Percentiles rank a stretch among this genome's conserved stretches.
These are phyloP conservation scores for Melopsittacus undulatus DNA, from an alignment of 2,797 vertebrate genomes.

Conservation along the genomic window DNA sequence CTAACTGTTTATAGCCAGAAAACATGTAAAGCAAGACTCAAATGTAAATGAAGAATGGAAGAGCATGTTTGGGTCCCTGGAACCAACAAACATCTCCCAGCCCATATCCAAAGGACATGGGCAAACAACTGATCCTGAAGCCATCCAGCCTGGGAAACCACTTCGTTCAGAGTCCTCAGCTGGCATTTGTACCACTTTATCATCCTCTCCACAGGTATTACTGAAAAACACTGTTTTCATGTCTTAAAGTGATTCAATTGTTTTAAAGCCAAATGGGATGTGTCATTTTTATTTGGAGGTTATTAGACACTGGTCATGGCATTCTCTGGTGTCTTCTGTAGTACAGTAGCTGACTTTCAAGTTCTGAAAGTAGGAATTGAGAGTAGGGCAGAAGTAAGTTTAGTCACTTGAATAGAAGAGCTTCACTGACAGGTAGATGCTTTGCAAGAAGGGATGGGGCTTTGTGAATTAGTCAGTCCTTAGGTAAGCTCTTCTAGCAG, in stretches of 20 bases:
- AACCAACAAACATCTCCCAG: constrained; percentile 81
- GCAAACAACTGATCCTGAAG: constrained; percentile 75
- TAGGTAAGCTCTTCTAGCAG: background rate
- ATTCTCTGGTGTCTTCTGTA: background rate
- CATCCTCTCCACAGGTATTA: constrained; percentile 84
- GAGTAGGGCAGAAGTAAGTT: background rate
- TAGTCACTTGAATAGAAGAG: background rate
- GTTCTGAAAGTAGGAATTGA: background rate
- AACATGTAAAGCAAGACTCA: constrained; percentile 94
- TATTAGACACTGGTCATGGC: background rate
- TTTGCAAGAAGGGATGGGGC: background rate
- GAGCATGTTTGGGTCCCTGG: constrained; percentile 98
- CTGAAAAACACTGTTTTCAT: background rate
- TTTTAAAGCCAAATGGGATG: background rate
- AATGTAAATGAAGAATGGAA: constrained; percentile 98
- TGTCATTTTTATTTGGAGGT: background rate
- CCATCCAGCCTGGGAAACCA: constrained; percentile 73
- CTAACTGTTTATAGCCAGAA: constrained; percentile 81
- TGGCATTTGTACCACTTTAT: constrained; percentile 75
- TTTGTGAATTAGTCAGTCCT: background rate
- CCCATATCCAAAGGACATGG: constrained; percentile 78
- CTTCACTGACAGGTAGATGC: background rate
- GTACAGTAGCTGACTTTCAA: background rate
- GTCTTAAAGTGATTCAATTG: background rate
- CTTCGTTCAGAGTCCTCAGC: constrained; percentile 83